Evolutionary conservation across 2,113 vertebrate species (phyloP).

Genomic region (Zosterops japonicus): DNA sequence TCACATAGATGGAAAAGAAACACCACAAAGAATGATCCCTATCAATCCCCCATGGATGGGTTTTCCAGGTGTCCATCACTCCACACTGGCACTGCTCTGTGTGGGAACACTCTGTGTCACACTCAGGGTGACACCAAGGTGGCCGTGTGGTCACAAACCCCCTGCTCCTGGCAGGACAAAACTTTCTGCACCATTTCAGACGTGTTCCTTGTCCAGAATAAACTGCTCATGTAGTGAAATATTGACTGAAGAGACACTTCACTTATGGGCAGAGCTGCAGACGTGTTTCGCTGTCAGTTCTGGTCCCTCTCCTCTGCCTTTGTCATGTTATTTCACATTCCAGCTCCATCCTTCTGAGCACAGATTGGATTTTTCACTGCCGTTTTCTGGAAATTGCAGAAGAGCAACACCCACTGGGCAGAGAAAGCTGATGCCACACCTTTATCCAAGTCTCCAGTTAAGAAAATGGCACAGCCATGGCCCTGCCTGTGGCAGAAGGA

Average conservation of each 20-base stretch:
- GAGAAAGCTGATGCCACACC: neutral
- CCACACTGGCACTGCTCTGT: accelerated
- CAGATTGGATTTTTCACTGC: neutral
- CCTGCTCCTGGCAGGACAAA: neutral
- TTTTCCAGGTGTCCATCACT: neutral
- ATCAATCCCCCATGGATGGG: too few relatives aligned
- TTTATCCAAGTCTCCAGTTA: accelerated
- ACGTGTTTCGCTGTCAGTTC: neutral
- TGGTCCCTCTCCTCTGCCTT: neutral
- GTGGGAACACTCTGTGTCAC: neutral
- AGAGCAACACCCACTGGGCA: neutral
- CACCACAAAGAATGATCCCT: neutral
- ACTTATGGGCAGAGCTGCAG: neutral
- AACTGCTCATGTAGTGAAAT: neutral
- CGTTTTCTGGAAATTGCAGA: neutral
- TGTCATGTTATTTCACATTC: neutral
- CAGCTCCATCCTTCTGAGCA: neutral
- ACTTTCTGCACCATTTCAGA: neutral
- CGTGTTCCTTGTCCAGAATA: neutral
- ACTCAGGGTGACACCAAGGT: neutral
- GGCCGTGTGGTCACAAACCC: accelerated
- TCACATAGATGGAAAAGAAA: neutral
- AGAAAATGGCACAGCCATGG: neutral
- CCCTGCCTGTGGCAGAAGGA: neutral
- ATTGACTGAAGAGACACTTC: neutral